Evolutionary conservation across 1,140 invertebrate genomes (phyloP), one percentile per base, ranked within the genome.

Genomic region (Lepidostoma basale): DNA sequence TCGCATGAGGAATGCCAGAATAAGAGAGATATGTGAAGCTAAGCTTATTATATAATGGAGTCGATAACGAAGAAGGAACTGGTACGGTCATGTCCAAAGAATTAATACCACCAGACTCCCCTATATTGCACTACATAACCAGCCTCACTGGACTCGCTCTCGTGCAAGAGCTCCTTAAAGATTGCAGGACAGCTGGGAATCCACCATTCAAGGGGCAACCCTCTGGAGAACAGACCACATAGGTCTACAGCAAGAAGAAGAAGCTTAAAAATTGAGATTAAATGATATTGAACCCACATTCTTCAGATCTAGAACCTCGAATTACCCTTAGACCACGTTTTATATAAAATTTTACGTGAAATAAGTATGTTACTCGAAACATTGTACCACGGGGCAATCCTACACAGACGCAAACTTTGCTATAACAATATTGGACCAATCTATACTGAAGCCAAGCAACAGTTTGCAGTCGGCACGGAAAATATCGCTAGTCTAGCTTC

Each of bases 391-490:
- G 54, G 36, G 22, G 54, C 5, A 54, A 20, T 18, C 25, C 16
- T 22, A 23, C 40, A 28, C 14, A 33, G 22, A 49, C 66, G 39
- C 23, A 26, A 25, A 69, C 22, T 12, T 8, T 33, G 60, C 64
- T 63, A 63, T 62, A 42, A 64, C 52, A 59, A 62, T 65, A 69
- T 69, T 59, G 68, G 65, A 54, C 42, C 60, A 67, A 70, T 69
- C 59, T 63, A 68, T 68, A 68, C 30, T n/a, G 44, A 49, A 63
- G 25, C 30, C 18, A 39, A 25, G 69, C 69, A 71, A 71, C 69
- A 71, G 69, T 68, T 67, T 68, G 65, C 69, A 65, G 45, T 16
- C 8, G 58, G 60, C 67, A 45, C 45, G 64, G 56, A 33, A 62
- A 20, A 49, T 26, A 62, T 62, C 58, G 58, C 33, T 6, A 20